Base-by-base conservation (phyloP, 2,888 invertebrate species). In the Sialis fuliginosa region DNA sequence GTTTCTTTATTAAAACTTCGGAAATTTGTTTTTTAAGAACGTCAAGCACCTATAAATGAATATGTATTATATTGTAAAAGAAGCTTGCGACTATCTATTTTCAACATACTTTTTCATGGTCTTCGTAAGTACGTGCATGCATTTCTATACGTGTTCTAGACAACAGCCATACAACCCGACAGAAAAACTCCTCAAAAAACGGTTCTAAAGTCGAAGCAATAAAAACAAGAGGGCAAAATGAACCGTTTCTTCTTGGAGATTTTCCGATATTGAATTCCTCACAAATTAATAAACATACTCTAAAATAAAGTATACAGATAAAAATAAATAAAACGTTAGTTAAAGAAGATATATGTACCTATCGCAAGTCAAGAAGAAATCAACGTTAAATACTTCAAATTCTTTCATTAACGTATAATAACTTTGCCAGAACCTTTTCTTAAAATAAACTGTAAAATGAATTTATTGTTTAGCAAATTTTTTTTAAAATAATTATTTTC, bases 61-160 rank as follows among this genome's bases (percentile, higher is more conserved):
- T 10, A 41, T 6, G 6, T 10, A 13, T 12, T 10, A 41, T 4
- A 22, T 22, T 22, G 2, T 22, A 22, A 2, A 22, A 22, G 22
- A 22, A 22, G 22, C 22, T 22, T 22, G 22, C 22, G 22, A 22
- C 22, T 22, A 22, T 22, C 22, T 22, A 22, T 22, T 22, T 22
- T 4, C 10, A 6, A 39, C 13, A 8, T 30, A 47, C 47, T 42
- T 47, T 47, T 42, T 33, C 32, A 9, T 47, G 35, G 10, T 47
- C 47, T 5, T 47, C 47, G 4, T 10, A 8, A 31, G 22, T 42
- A 30, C 33, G 37, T 6, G 37, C 42, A 10, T 33, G 13, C 47
- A 47, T 47, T 42, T 47, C 47, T 10, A n/a, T 37, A 6, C 47
- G 13, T 9, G 47, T 47, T 34, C 42, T 33, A 10, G 42, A 33